Evolutionary conservation across 1,140 invertebrate genomes (phyloP), one percentile per base, ranked within the genome.

Genomic region (Charaxes varanes): DNA sequence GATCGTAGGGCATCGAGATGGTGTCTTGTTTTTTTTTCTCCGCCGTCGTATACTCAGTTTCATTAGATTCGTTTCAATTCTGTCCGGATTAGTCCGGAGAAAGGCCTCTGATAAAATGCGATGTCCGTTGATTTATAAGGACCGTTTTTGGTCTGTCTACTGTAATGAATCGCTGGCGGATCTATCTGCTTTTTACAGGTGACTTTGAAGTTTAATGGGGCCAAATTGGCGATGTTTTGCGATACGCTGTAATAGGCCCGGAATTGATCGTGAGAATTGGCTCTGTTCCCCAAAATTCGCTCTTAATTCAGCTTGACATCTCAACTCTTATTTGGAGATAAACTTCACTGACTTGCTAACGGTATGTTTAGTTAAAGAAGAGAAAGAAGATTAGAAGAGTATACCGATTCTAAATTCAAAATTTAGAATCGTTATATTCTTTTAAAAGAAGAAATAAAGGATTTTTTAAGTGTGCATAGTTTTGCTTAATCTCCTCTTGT

Each of bases 61-160:
- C 71, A 80, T 80, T 80, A 80, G 73, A 80, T 78, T 66, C 67
- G 62, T 70, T 81, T 77, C 68, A 72, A 79, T 71, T 81, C 72
- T 56, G 68, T 53, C 60, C 64, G 71, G 67, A 76, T 78, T 72
- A 73, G 71, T 63, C n/a, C 58, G 63, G 66, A 64, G 65, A 76
- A 67, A 74, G 70, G 68, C 59, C 65, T 60, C 60, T 66, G 71
- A 73, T 69, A 71, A 69, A 74, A 72, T 63, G 66, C 62, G 49
- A 63, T 71, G 70, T 55, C 58, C 57, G 53, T 71, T 76, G 72
- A 80, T 80, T 80, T 80, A 80, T 77, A 60, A 47, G 51, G 59
- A 62, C 56, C 59, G 58, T 58, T 65, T 60, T 45, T 55, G 45
- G 45, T 47, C 32, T 57, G 64, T 63, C 58, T 47, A 53, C 49